Base-by-base conservation (phyloP, 1,140 invertebrate species). In the Drosophila pruinosa region DNA sequence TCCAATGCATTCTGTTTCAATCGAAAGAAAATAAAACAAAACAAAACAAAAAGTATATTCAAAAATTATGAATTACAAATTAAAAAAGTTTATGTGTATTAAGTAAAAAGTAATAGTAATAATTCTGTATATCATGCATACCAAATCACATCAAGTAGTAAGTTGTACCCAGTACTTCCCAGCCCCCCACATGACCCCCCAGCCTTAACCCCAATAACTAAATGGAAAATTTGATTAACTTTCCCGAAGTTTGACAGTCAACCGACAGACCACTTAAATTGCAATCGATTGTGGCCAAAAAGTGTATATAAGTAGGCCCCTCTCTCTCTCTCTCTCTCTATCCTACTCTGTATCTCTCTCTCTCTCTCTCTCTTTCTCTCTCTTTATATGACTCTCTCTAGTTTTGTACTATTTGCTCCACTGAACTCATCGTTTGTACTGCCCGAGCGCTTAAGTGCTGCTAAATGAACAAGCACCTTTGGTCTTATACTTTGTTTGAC, bases 1-100 rank as follows among this genome's bases (percentile, higher is more conserved):
- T 88, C 81, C 81, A 86, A 81, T 85, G 81, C 81, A 86, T 86
- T 86, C 81, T 88, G 72, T 86, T 86, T 75, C 75, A 74, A 74
- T 77, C 74, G 53, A 78, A 63, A 73, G 53, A 59, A 77, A 72
- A 61, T 54, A 50, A 82, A 79, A 80, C 75, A 38, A 67, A 64
- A 61, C 54, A 38, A 77, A 85, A 76, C 63, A 50, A 80, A 67
- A 77, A 39, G 64, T 63, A 41, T 70, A 74, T 82, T 76, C 36
- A 3, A 39, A 24, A 50, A 22, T 36, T 15, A 19, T 3, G 1
- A 34, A 34, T 34, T 34, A 34, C 31, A 34, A 39, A 38, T 12
- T 45, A 22, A 21, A 43, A 71, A 43, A n/a, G n/a, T n/a, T n/a
- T n/a, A n/a, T n/a, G n/a, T n/a, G n/a, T 50, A 31, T 57, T 45